Conservation (phyloP, 2,888 invertebrate species). For the Pasiphila rectangulata region DNA sequence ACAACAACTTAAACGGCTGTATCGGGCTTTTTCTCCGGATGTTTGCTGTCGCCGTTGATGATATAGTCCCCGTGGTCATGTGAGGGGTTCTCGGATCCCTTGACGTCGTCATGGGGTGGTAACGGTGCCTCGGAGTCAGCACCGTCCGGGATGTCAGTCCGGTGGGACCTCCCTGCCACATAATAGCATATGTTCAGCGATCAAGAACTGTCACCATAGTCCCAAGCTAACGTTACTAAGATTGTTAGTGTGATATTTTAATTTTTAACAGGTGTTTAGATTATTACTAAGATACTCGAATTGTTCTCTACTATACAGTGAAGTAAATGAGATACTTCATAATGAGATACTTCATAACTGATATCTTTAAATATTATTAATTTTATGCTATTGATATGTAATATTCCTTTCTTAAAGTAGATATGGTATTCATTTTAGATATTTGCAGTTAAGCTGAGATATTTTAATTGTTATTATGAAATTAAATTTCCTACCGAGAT, state of each 20-base stretch:
- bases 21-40: conserved; percentile 75
- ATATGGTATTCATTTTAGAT: no score
- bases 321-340: no score
- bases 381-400: no score
- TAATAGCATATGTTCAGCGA: conserved; percentile 60
- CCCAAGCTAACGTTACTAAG: background rate
- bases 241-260: background rate
- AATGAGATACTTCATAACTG: no score
- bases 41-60: conserved; percentile 78
- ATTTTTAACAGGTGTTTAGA: background rate
- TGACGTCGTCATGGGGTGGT: conserved; percentile 79
- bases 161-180: conserved; percentile 82
- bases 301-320: no score
- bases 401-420: no score
- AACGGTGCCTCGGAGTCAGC: conserved; percentile 83
- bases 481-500: no score
- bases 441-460: no score
- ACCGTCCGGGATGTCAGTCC: conserved; percentile 83
- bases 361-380: no score
- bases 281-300: no score
- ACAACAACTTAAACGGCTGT: conserved; percentile 67
- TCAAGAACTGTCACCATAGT: conserved; percentile 62
- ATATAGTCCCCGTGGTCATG: conserved; percentile 83
- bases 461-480: no score
- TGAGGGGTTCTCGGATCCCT: conserved; percentile 81